Base-by-base conservation (phyloP, 1,140 invertebrate species). In the Megalopta genalis region DNA sequence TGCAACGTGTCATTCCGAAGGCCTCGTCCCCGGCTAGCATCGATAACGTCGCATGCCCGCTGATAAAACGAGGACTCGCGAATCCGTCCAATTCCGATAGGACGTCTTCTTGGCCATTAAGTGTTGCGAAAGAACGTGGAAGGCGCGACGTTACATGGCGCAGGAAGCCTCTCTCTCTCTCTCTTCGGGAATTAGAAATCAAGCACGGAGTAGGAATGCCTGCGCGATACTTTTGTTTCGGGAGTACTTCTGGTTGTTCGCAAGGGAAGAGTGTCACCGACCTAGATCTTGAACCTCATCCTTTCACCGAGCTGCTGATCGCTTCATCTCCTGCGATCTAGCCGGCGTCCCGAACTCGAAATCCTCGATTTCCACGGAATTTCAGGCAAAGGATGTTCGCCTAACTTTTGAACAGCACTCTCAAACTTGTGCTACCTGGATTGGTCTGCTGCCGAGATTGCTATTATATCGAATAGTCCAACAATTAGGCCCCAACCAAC, bases 281-380 rank as follows among this genome's bases (percentile, higher is more conserved):
- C 77, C 77, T 60, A 79, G 52, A 79, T 74, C 52, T 60, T 39
- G 6, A 25, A 32, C 27, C 25, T 49, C 21, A 46, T 66, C 52
- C 63, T 79, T 79, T 79, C 77, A 79, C 77, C 71, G 5, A 8
- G 2, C n/a, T 18, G 21, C 16, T 16, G 25, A 49, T 39, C 42
- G 57, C 25, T 65, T 46, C 18, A 21, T 16, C 60, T 60, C 32
- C 46, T n/a, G 23, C 4, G 10, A 3, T 25, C 32, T 66, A 39
- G n/a, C 6, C 16, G 16, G n/a, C 23, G 46, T 25, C 21, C 3
- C 1, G 16, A 3, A 68, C 25, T 67, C 49, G 23, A 54, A n/a
- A 59, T 46, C 1, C 32, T 32, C 4, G 32, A 32, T 32, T 32
- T 32, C 32, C 32, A 32, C 32, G 4, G 4, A 32, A 32, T 32